Conservation (phyloP, 2,888 invertebrate species). For the Asteroscopus sphinx region DNA sequence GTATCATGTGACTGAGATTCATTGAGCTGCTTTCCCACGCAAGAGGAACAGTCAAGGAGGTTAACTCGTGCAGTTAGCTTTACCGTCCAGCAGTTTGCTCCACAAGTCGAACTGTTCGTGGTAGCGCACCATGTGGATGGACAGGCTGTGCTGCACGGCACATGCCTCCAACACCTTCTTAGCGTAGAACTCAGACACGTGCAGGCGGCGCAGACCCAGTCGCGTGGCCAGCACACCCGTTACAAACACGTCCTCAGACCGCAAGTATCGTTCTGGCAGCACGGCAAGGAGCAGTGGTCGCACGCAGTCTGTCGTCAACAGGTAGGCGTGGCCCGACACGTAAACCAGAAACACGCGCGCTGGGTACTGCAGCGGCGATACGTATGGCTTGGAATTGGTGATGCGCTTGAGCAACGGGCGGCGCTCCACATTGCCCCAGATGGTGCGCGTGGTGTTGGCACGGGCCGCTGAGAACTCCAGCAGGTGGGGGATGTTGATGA, state of each 20-base stretch:
- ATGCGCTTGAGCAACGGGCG: constrained; percentile 96
- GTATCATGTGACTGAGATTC: too few relatives aligned
- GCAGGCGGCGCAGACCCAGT: constrained; percentile 91
- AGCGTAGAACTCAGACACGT: constrained; percentile 95
- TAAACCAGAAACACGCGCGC: constrained; percentile 95
- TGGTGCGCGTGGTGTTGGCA: constrained; percentile 91
- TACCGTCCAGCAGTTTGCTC: constrained; percentile 95
- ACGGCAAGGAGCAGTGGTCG: constrained; percentile 92
- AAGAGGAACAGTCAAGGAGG: too few relatives aligned
- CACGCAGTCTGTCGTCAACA: constrained; percentile 93
- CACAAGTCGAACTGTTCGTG: constrained; percentile 97
- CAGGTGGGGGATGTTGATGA: constrained; percentile 94
- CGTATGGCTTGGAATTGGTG: constrained; percentile 96
- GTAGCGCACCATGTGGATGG: constrained; percentile 96
- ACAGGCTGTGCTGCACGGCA: constrained; percentile 94
- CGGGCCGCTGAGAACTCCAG: constrained; percentile 91
- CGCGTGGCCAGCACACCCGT: constrained; percentile 96
- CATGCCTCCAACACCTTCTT: constrained; percentile 94
- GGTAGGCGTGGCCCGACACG: constrained; percentile 98
- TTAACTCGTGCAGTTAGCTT: constrained; percentile 93
- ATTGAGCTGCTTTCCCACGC: too few relatives aligned
- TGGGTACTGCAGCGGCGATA: constrained; percentile 94
- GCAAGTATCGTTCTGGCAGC: constrained; percentile 91
- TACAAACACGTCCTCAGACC: constrained; percentile 97
- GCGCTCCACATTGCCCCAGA: constrained; percentile 95